These are phyloP conservation scores for Clamator glandarius DNA, from an alignment of 2,797 vertebrate genomes.

Conservation along the genomic window DNA sequence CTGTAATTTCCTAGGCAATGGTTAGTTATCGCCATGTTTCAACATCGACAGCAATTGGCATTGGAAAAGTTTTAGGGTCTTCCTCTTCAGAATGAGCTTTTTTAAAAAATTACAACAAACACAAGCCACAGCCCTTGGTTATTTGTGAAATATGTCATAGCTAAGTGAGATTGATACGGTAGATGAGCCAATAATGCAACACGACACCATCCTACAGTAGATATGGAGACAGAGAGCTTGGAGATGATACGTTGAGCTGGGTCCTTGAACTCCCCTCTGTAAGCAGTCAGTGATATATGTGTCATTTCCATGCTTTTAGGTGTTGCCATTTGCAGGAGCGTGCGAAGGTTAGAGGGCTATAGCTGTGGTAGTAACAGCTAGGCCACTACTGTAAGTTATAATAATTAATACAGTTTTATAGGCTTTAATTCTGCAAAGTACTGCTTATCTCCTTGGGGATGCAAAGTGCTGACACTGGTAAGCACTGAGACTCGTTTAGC, in stretches of 20 bases:
- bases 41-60: background rate
- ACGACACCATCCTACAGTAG: background rate
- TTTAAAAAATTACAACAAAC: slow-evolving; percentile 1
- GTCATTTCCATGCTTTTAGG: background rate
- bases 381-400: background rate
- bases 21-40: accelerated
- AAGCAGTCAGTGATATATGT: background rate
- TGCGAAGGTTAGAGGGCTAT: background rate
- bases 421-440: background rate
- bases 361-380: background rate
- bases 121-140: background rate
- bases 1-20: background rate
- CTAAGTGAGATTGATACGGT: background rate
- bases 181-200: background rate
- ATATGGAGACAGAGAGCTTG: background rate
- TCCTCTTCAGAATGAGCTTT: background rate
- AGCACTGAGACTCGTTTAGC: background rate
- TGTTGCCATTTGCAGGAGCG: background rate
- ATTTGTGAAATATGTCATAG: background rate
- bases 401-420: background rate
- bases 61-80: background rate
- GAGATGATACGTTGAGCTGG: background rate
- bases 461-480: background rate
- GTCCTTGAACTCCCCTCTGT: background rate
- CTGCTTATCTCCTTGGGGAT: background rate